Evolutionary conservation across 2,797 vertebrate genomes (phyloP), one percentile per base, ranked within the genome.

Genomic region (Dryobates pubescens): DNA sequence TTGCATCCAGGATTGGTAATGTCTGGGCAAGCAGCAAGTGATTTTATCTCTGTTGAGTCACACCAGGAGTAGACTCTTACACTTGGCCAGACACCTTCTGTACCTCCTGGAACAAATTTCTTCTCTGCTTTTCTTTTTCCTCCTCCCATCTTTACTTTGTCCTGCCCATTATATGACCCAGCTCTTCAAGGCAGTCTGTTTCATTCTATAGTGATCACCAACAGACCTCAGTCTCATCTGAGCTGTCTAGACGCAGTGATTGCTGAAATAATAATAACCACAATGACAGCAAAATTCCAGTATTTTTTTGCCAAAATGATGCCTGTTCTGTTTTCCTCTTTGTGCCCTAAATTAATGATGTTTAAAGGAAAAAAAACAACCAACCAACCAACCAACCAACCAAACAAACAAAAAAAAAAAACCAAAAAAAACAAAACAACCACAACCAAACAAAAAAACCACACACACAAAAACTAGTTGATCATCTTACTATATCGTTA

Each of bases 261-360:
- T 75, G 53, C 32, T 5, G 27, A 69, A 83, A 81, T 81, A 82
- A 94, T 17, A 68, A 85, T 53, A 62, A 91, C 61, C 43, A 58
- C 0, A 0, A 10, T 73, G 63, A 81, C 92, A 78, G 36, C 75
- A 96, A 96, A 95, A 96, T 79, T 47, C 58, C 65, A 90, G 64
- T 61, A 63, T 96, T 91, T 95, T 92, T 92, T 68, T 63, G 79
- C 58, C 5, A 2, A 83, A 78, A 59, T 67, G 82, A 77, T 10
- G 63, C 41, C 90, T 96, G 77, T 82, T 97, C 96, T 92, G 76
- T 94, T 91, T 94, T 93, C 51, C 22, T 86, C 84, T 68, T 95
- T 95, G 65, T 93, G 81, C 19, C 68, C 62, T 89, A 72, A 62
- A 34, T 92, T 83, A 95, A 78, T 16, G 45, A 56, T 65, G 23